Base-by-base conservation (phyloP, 2,888 invertebrate species). In the Malthinus seriepunctatus region DNA sequence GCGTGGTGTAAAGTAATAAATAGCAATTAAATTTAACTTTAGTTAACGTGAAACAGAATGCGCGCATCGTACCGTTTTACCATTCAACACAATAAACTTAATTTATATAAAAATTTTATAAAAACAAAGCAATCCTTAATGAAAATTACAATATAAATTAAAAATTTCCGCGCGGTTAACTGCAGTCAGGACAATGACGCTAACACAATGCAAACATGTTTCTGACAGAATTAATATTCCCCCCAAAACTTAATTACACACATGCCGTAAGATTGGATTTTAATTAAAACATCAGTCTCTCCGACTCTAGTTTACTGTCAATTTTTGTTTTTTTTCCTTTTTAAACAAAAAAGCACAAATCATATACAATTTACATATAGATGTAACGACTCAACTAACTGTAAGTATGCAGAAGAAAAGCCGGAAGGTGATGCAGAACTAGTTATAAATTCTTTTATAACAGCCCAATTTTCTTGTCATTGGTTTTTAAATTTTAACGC, bases 1-100 rank as follows among this genome's bases (percentile, higher is more conserved):
- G 69, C 65, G 66, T 67, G 65, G 69, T 71, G 71, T 67, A 70
- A 71, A 69, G 70, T 71, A 63, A 73, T 73, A 73, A 74, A 74
- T 72, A 73, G 70, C 70, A 74, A 73, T 74, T 74, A 73, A 67
- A 67, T 60, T 60, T 60, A 64, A 70, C 69, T 71, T 68, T 67
- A 15, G 8, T 23, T 3, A 7, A 35, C 35, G 35, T 15, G 47
- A 54, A 47, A 39, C 48, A 47, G 38, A 32, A 48, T n/a, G 15
- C 15, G 9, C 39, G n/a, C 15, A 9, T 14, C 1, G 10, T 15
- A 12, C 8, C 39, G 14, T 12, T 14, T n/a, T n/a, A 42, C 15
- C 12, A 1, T 1, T n/a, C 39, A 9, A 15, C 15, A 15, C n/a
- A n/a, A 42, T 15, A 42, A 42, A 1, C 39, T 14, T 37, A 37